Evolutionary conservation across 2,888 invertebrate species (phyloP).

Genomic region (Pandemis corylana): DNA sequence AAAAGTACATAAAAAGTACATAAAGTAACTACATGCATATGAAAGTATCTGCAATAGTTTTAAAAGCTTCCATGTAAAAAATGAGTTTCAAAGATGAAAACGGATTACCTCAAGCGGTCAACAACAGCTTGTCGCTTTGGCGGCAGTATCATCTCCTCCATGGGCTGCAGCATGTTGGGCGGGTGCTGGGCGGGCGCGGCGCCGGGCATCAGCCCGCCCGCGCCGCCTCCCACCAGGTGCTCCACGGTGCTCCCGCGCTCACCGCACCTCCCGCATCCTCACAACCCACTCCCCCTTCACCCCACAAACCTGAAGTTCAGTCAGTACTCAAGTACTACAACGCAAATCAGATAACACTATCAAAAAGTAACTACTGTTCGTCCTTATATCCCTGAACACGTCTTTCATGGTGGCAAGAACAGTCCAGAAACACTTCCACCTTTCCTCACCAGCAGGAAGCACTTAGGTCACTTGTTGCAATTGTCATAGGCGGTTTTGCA

Average conservation of each 20-base stretch:
- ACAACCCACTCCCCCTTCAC: conserved; percentile 51
- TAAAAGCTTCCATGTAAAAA: too few relatives aligned
- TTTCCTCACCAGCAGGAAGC: conserved; percentile 8
- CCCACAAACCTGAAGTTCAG: conserved; percentile 30
- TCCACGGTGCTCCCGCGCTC: conserved; percentile 85
- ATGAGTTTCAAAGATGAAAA: not conserved
- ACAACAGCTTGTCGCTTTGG: conserved; percentile 94
- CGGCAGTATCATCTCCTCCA: conserved; percentile 89
- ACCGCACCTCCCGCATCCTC: conserved; percentile 70
- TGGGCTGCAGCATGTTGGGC: conserved; percentile 87
- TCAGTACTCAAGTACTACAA: conserved; percentile 71
- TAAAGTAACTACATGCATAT: too few relatives aligned
- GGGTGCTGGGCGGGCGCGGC: conserved; percentile 85
- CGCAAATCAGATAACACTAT: conserved; percentile 69
- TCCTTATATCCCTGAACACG: conserved; percentile 40
- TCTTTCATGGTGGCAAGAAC: conserved; percentile 34
- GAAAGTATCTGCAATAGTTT: too few relatives aligned
- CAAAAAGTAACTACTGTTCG: conserved; percentile 60
- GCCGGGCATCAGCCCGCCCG: conserved; percentile 88
- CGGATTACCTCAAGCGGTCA: conserved; percentile 88
- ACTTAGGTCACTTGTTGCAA: conserved; percentile 21
- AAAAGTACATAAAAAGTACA: too few relatives aligned
- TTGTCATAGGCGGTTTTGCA: conserved; percentile 19
- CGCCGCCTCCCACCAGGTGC: conserved; percentile 91
- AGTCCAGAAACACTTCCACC: conserved; percentile 26